Evolutionary conservation across 1,140 invertebrate species (phyloP).

Genomic region (Caenorhabditis inopinata): DNA sequence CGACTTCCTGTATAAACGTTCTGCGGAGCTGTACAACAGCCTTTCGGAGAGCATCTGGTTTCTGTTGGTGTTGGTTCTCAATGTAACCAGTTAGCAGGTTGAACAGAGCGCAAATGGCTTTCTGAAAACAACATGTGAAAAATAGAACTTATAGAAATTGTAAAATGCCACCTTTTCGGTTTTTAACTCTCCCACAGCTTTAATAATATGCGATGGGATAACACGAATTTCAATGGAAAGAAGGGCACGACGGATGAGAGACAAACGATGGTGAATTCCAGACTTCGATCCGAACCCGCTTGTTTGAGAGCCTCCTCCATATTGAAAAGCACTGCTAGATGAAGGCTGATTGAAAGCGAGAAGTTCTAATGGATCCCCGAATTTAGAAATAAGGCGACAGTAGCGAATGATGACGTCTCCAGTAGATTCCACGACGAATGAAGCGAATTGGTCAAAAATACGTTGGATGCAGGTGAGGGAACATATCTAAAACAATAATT

Average conservation of each 20-base stretch:
- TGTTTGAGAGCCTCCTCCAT: neutral
- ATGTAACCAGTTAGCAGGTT: slow-evolving; percentile 25
- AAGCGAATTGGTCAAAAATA: slow-evolving; percentile 45
- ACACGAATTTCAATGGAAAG: slow-evolving; percentile 42
- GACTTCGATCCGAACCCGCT: slow-evolving; percentile 7
- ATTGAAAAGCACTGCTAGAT: neutral
- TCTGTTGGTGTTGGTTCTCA: neutral
- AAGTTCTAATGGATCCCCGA: neutral
- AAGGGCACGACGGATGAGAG: slow-evolving; percentile 36
- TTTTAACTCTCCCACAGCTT: slow-evolving; percentile 33
- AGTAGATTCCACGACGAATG: slow-evolving; percentile 41
- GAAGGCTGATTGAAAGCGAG: neutral
- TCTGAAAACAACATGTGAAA: no score
- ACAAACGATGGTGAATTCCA: slow-evolving; percentile 20
- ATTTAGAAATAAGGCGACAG: slow-evolving; percentile 3
- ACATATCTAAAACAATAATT: slow-evolving; percentile 47
- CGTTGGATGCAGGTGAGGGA: slow-evolving; percentile 48
- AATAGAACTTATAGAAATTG: no score
- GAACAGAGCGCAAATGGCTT: slow-evolving; percentile 25
- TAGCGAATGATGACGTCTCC: slow-evolving; percentile 27
- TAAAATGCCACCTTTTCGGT: neutral
- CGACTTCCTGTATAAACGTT: neutral
- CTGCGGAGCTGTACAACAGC: neutral
- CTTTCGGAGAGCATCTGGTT: neutral
- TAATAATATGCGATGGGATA: neutral